These are phyloP conservation scores for Sesia bembeciformis DNA, from an alignment of 2,888 invertebrate species.

Conservation along the genomic window DNA sequence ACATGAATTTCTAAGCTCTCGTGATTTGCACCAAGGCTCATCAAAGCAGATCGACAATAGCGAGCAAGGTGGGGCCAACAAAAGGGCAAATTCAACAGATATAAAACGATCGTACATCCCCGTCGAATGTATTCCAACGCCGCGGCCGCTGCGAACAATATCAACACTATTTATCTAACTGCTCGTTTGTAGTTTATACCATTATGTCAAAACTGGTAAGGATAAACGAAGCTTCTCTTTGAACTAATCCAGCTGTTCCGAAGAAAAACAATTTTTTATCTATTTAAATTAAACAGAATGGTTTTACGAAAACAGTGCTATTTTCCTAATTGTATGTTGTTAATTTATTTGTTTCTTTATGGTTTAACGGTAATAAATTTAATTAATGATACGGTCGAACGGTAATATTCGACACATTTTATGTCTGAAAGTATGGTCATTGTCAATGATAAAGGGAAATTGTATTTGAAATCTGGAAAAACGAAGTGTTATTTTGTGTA, in stretches of 20 bases:
- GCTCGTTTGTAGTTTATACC: slow-evolving; percentile 4
- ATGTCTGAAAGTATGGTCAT: too few relatives aligned
- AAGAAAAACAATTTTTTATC: not conserved
- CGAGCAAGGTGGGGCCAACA: slow-evolving; percentile 63
- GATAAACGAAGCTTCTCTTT: not conserved
- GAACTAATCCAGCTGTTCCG: not conserved
- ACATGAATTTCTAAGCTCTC: slow-evolving; percentile 7
- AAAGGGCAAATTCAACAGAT: slow-evolving; percentile 63
- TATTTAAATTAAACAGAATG: not conserved
- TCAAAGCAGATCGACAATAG: slow-evolving; percentile 47
- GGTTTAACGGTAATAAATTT: too few relatives aligned
- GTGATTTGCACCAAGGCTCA: slow-evolving; percentile 28
- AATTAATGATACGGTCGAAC: too few relatives aligned
- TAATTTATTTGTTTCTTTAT: too few relatives aligned
- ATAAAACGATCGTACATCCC: slow-evolving; percentile 61
- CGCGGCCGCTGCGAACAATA: slow-evolving; percentile 29
- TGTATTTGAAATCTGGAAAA: not conserved
- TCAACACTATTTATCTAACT: not conserved
- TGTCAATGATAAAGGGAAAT: not conserved
- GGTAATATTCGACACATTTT: too few relatives aligned
- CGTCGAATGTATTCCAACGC: slow-evolving; percentile 40
- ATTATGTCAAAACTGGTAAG: slow-evolving; percentile 56
- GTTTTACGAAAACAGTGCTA: too few relatives aligned
- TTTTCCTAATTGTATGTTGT: too few relatives aligned
- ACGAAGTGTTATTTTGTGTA: too few relatives aligned